A percentile compares a stretch with the other conserved stretches of the same genome.
phyloP scores from a whole-genome alignment of 1,140 invertebrate species.

The Dinoponera quadriceps region DNA sequence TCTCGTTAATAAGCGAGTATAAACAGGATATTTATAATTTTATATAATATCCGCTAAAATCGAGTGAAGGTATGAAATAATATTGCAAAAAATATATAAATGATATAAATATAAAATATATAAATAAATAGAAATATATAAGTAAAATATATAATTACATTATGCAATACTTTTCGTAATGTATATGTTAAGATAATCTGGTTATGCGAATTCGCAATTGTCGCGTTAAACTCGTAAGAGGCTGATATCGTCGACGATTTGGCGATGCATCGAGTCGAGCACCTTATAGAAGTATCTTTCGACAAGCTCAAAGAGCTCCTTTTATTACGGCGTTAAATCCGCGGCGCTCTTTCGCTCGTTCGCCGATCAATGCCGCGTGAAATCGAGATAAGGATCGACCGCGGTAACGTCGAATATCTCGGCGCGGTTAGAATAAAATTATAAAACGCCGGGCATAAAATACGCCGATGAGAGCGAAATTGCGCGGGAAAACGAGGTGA shows the following conservation, averaged over 20 bases:
- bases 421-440: conserved; percentile 46
- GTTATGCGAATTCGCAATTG: background rate
- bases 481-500: conserved; percentile 16
- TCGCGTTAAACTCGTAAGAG: background rate
- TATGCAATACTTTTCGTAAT: no score
- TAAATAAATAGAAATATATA: no score
- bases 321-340: conserved; percentile 43
- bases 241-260: background rate
- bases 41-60: no score
- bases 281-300: conserved; percentile 46
- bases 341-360: conserved; percentile 33
- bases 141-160: no score
- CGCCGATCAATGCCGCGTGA: conserved; percentile 48
- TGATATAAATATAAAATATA: no score
- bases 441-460: conserved; percentile 70
- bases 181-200: no score
- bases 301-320: conserved; percentile 23
- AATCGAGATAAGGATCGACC: conserved; percentile 43
- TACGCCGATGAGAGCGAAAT: conserved; percentile 77
- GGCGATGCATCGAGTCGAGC: conserved; percentile 77
- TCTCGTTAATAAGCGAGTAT: no score
- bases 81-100: no score
- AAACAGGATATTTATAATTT: no score
- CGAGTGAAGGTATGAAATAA: no score
- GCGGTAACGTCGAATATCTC: conserved; percentile 10